Conservation (phyloP, 2,888 invertebrate species). For the Clostera curtula region DNA sequence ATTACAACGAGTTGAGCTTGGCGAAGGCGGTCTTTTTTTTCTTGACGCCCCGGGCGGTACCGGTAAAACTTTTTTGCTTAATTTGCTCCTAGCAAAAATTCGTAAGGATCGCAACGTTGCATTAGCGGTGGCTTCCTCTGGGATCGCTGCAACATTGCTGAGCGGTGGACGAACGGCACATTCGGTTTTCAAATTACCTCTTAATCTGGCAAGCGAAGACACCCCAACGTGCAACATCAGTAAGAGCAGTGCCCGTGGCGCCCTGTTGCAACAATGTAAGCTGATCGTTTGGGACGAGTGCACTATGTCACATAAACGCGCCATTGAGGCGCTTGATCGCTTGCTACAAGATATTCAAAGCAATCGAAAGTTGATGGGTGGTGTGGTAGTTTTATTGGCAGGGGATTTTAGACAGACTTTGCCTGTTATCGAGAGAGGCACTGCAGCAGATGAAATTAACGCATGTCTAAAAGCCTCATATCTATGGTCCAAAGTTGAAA, state of each 20-base stretch:
- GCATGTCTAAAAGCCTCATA: slow-evolving; percentile 18
- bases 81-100: slow-evolving; percentile 14
- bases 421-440: slow-evolving; percentile 18
- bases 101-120: slow-evolving; percentile 9
- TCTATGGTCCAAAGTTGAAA: slow-evolving; percentile 13
- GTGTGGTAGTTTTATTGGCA: slow-evolving; percentile 11
- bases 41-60: too few relatives aligned
- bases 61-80: slow-evolving; percentile 18
- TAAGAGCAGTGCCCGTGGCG: slow-evolving; percentile 14
- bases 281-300: slow-evolving; percentile 23
- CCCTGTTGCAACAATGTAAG: slow-evolving; percentile 14
- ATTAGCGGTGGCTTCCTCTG: too few relatives aligned
- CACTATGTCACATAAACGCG: slow-evolving; percentile 8
- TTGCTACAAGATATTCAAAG: slow-evolving; percentile 1
- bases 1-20: slow-evolving; percentile 1
- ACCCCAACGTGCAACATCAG: slow-evolving; percentile 17
- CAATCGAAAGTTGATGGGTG: slow-evolving; percentile 9
- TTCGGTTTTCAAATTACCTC: slow-evolving; percentile 18
- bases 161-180: slow-evolving; percentile 15
- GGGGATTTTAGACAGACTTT: slow-evolving; percentile 15
- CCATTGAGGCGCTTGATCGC: slow-evolving; percentile 2
- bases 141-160: slow-evolving; percentile 12
- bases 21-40: slow-evolving; percentile 9
- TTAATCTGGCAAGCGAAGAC: slow-evolving; percentile 14
- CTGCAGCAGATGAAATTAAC: slow-evolving; percentile 18